Conservation (phyloP, 2,888 invertebrate species). For the Neuroscelio doddi region DNA sequence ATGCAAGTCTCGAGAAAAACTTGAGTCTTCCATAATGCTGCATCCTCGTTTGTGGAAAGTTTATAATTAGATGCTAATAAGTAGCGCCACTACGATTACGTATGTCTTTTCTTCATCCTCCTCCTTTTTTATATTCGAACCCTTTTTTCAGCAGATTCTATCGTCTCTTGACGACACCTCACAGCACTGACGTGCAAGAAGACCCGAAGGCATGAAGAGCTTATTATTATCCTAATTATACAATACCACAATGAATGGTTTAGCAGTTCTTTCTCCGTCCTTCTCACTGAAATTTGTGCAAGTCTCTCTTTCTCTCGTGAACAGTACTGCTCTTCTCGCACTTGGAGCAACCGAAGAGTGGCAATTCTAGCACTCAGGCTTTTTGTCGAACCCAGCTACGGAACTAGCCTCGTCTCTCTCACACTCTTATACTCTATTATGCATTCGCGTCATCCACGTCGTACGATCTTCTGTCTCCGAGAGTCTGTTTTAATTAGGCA, state of each 20-base stretch:
- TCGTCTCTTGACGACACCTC: conserved; percentile 51
- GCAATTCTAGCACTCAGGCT: conserved; percentile 70
- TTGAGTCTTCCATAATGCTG: conserved; percentile 5
- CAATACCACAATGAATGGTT: conserved; percentile 69
- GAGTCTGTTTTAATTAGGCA: conserved; percentile 75
- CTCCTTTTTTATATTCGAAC: conserved; percentile 38
- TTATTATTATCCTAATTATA: conserved; percentile 72
- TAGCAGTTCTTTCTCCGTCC: conserved; percentile 45
- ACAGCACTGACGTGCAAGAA: conserved; percentile 62
- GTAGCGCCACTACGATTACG: conserved; percentile 52
- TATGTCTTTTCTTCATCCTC: conserved; percentile 44
- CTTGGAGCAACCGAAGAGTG: conserved; percentile 69
- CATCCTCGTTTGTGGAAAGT: conserved; percentile 36
- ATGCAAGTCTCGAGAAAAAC: conserved; percentile 9
- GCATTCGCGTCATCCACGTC: conserved; percentile 51
- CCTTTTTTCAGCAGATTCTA: conserved; percentile 40
- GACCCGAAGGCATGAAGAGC: conserved; percentile 65
- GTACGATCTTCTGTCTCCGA: conserved; percentile 62
- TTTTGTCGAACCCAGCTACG: conserved; percentile 66
- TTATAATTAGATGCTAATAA: conserved; percentile 70
- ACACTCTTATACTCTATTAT: conserved; percentile 64
- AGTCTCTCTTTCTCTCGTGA: conserved; percentile 43
- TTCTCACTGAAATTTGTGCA: conserved; percentile 29
- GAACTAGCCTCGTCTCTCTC: conserved; percentile 64
- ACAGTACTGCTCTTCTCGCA: conserved; percentile 61